Evolutionary conservation across 2,797 vertebrate genomes (phyloP).

Genomic region (Clarias pachynema): DNA sequence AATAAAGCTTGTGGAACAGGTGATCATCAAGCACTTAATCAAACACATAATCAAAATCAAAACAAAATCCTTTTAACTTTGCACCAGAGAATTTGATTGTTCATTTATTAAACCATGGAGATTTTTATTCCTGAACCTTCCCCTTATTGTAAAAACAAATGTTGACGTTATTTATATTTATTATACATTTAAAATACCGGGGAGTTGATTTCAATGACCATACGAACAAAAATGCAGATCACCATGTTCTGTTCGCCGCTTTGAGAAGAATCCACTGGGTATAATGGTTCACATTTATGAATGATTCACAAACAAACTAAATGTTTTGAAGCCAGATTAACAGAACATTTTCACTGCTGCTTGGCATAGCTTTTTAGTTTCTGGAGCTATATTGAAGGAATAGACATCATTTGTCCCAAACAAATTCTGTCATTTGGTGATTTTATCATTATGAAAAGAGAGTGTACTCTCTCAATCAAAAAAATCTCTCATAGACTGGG

Average conservation of each 20-base stretch:
- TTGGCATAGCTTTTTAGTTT: not conserved
- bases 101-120: not conserved
- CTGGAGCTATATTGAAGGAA: not conserved
- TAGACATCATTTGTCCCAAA: not conserved
- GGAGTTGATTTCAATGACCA: not conserved
- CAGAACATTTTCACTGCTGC: not conserved
- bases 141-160: not conserved
- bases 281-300: not conserved
- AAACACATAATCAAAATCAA: too few species aligned
- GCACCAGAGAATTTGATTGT: not conserved
- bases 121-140: not conserved
- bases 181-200: too few species aligned
- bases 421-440: not conserved
- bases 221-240: not conserved
- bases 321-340: not conserved
- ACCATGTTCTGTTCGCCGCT: not conserved
- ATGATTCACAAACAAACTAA: not conserved
- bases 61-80: not conserved
- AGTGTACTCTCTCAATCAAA: not conserved
- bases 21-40: not conserved
- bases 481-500: not conserved
- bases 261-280: not conserved
- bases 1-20: slow-evolving; percentile 29
- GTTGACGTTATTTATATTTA: not conserved
- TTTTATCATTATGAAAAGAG: not conserved